Evolutionary conservation across 2,113 vertebrate species (phyloP).

Genomic region (Corythaeola cristata): DNA sequence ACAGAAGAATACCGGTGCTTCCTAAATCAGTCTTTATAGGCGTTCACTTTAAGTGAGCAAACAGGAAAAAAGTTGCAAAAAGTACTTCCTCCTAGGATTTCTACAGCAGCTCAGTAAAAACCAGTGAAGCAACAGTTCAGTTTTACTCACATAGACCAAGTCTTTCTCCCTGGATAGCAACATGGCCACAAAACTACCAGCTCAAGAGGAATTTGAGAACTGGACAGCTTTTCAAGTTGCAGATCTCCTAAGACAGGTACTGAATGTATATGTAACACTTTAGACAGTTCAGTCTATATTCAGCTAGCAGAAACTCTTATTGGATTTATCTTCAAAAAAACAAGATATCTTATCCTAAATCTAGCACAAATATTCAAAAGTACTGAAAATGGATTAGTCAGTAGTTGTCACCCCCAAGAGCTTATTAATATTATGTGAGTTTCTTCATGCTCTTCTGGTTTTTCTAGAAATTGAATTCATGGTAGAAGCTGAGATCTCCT

Average conservation of each 20-base stretch:
- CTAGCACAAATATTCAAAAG: neutral
- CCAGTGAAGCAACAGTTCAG: slow-evolving; percentile 6
- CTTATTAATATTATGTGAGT: neutral
- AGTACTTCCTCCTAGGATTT: slow-evolving; percentile 71
- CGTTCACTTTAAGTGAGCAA: slow-evolving; percentile 57
- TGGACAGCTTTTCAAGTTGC: slow-evolving; percentile 82
- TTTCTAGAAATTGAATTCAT: neutral
- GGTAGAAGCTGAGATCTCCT: neutral
- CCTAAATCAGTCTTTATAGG: neutral
- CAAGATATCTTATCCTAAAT: neutral
- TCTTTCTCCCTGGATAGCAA: neutral
- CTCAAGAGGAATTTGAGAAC: slow-evolving; percentile 80
- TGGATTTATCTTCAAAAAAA: neutral
- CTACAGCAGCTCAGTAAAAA: slow-evolving; percentile 33
- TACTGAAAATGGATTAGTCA: neutral
- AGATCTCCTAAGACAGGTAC: slow-evolving; percentile 80
- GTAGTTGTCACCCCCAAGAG: neutral
- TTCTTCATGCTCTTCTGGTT: neutral
- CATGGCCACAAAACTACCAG: slow-evolving; percentile 79
- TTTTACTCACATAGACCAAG: neutral
- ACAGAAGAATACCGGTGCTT: neutral
- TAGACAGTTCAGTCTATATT: neutral
- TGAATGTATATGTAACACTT: neutral
- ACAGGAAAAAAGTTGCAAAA: slow-evolving; percentile 54
- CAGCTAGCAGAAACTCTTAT: neutral